phyloP scores from a whole-genome alignment of 35 echinoderm and acorn worm species.

The Strongylocentrotus purpuratus region DNA sequence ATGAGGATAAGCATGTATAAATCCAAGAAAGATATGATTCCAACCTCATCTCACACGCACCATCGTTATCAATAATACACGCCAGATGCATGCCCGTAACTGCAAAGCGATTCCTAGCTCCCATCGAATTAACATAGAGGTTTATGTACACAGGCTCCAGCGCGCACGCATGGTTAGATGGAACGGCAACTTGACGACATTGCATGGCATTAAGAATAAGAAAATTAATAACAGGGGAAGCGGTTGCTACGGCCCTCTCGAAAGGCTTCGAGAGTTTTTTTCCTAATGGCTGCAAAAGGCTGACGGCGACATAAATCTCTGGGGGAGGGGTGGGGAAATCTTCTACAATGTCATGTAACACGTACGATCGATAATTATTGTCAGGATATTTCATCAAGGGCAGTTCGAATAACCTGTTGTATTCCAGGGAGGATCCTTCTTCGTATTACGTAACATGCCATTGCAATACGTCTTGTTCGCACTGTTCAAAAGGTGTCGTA shows the following conservation, averaged over 20 bases:
- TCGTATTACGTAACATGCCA: too few species aligned
- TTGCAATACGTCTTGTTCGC: too few species aligned
- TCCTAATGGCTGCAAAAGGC: neutral
- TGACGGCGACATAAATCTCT: too few species aligned
- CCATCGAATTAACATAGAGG: neutral
- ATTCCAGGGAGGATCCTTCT: too few species aligned
- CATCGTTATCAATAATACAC: neutral
- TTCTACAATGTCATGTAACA: too few species aligned
- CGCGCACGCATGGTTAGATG: neutral
- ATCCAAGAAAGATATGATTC: neutral
- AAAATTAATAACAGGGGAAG: neutral
- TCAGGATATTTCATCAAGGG: too few species aligned
- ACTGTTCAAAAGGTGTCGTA: too few species aligned
- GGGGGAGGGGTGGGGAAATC: neutral
- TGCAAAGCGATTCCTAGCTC: neutral
- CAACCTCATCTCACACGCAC: neutral
- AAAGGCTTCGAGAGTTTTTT: neutral
- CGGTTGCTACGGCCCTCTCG: neutral
- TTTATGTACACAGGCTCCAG: neutral
- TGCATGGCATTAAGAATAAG: neutral
- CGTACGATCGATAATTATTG: too few species aligned
- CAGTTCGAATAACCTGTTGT: too few species aligned
- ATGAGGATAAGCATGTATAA: neutral
- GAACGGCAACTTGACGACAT: neutral
- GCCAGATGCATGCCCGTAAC: neutral